Evolutionary conservation across 2,113 vertebrate genomes (phyloP), one percentile per base, ranked within the genome.

Genomic region (Ornithorhynchus anatinus): DNA sequence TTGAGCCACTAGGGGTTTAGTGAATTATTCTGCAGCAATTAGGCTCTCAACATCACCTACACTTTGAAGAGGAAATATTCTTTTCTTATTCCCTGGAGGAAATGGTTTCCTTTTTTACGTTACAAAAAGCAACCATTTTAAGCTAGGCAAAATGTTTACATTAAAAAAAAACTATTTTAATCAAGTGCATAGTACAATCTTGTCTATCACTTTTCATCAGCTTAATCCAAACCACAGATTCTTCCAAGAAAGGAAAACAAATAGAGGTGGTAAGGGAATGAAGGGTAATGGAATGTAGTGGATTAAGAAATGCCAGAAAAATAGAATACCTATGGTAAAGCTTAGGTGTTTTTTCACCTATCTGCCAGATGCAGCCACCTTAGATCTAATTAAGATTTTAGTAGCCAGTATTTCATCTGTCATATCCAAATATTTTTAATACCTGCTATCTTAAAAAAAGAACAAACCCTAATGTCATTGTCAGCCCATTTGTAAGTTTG

Each of bases 401-500:
- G 61, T 42, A 51, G 68, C 74, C 89, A 63, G 69, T 74, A 81
- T 91, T 90, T 91, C 73, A 89, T 89, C 82, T 88, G 77, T 89
- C 86, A 91, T 80, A 91, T 86, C 84, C 87, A 93, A 93, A 84
- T 29, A 84, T 86, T 91, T 92, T 89, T 86, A 89, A 89, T 86
- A 89, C 69, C 62, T 37, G 73, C 81, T 85, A 89, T 75, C 48
- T 79, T 89, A 69, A 69, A 1, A 14, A 75, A 82, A 89, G 47
- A 89, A 89, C 91, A 93, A 91, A 90, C 84, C 84, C 59, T 68
- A 74, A 69, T 90, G 69, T 78, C 82, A 87, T 91, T 93, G 81
- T 91, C 89, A 91, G 27, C 35, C 75, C 75, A 88, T 89, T 90
- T 90, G 89, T 91, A 92, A 93, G 91, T 92, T 92, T 88, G 84